Evolutionary conservation across 2,113 vertebrate genomes (phyloP).

Genomic region (Rhea americana): DNA sequence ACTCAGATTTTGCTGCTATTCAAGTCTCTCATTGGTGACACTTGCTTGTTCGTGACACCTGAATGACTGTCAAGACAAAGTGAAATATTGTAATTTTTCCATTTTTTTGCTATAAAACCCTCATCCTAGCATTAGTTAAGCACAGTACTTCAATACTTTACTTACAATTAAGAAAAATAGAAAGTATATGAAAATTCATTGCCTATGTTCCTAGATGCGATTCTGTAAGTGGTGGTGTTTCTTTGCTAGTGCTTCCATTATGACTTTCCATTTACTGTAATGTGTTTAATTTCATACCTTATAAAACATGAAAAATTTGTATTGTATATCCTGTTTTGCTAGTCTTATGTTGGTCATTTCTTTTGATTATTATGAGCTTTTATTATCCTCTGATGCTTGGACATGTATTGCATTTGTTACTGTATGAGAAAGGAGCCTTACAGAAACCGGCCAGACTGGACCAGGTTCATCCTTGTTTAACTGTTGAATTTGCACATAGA

Average conservation of each 20-base stretch:
- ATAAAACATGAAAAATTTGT: conserved; percentile 75
- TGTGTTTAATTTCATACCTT: conserved; percentile 76
- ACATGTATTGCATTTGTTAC: conserved; percentile 57
- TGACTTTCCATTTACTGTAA: conserved; percentile 57
- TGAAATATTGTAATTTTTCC: background rate
- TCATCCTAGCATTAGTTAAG: background rate
- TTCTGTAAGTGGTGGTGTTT: conserved; percentile 42
- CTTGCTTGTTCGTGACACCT: background rate
- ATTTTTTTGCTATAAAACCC: background rate
- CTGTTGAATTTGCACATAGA: conserved; percentile 10
- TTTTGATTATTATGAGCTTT: conserved; percentile 69
- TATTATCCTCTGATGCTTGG: conserved; percentile 66
- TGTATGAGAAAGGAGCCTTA: conserved; percentile 19
- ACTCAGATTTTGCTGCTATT: background rate
- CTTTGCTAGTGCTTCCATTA: conserved; percentile 47
- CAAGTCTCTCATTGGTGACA: background rate
- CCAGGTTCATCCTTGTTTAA: background rate
- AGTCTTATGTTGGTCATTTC: conserved; percentile 64
- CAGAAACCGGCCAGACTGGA: background rate
- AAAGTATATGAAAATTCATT: background rate
- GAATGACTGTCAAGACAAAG: background rate
- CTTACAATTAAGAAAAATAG: background rate
- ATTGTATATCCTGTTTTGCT: conserved; percentile 61
- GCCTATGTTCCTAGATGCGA: background rate
- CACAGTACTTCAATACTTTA: background rate